These are phyloP conservation scores for Esperia sulphurella DNA, from an alignment of 2,888 invertebrate species.

Conservation along the genomic window DNA sequence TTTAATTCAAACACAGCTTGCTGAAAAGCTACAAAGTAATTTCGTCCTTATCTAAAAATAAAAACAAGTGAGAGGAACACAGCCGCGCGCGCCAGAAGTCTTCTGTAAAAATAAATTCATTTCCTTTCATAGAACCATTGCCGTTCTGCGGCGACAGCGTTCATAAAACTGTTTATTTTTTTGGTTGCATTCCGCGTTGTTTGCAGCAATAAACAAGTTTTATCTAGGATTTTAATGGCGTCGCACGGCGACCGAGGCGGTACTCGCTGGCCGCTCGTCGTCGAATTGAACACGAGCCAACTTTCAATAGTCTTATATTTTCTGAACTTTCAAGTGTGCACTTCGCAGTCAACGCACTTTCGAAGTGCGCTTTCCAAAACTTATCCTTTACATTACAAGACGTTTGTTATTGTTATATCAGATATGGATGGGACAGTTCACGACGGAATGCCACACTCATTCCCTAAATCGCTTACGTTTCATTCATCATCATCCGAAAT, in stretches of 20 bases:
- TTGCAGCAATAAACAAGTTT: constrained; percentile 9
- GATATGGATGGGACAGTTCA: no score
- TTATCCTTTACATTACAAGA: background rate
- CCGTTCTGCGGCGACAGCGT: background rate
- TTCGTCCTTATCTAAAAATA: no score
- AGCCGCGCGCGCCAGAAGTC: no score
- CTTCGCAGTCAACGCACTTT: background rate
- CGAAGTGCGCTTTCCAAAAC: background rate
- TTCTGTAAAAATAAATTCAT: constrained; percentile 1
- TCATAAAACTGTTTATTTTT: background rate
- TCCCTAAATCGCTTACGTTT: no score
- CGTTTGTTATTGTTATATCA: no score
- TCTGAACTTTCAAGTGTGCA: background rate
- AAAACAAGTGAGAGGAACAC: no score
- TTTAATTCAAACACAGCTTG: no score
- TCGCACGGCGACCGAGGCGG: constrained; percentile 4
- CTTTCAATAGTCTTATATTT: constrained; percentile 2
- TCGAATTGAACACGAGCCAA: constrained; percentile 1
- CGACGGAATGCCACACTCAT: no score
- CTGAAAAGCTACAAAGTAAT: no score
- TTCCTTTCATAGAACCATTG: background rate
- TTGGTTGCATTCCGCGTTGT: background rate
- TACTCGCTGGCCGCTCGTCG: background rate
- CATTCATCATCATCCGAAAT: no score
- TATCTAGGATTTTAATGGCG: constrained; percentile 12